Evolutionary conservation across 2,888 invertebrate genomes (phyloP), one percentile per base, ranked within the genome.

Genomic region (Sclerodermus sp.): DNA sequence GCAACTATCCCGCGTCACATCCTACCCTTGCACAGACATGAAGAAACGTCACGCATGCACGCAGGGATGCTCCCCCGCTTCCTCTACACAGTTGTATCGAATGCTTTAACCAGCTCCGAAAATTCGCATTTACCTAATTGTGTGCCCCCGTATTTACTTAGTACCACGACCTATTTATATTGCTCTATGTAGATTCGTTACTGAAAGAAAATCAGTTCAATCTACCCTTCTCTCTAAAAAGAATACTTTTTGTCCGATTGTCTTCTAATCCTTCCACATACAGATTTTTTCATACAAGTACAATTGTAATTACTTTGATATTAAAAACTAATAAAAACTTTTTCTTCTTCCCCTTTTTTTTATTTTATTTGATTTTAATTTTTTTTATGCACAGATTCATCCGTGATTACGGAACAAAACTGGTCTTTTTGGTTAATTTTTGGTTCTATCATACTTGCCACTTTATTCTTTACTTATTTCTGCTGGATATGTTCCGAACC

Each of bases 361-460:
- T n/a, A n/a, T n/a, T n/a, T n/a, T n/a, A n/a, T n/a, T n/a, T n/a
- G n/a, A n/a, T n/a, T n/a, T n/a, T n/a, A n/a, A n/a, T n/a, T n/a
- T n/a, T n/a, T n/a, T n/a, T n/a, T n/a, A 23, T 8, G 3, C 8
- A 12, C 34, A 34, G 34, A 34, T 34, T 34, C 34, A n/a, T 3
- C 12, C 4, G 12, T 4, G 4, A 4, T 12, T 12, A 34, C 87
- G 45, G 77, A 81, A 53, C 76, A 76, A 16, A 81, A 86, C 58
- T 61, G 82, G 3, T 84, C 84, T 62, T 91, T 85, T 74, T 89
- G 89, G 86, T 64, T 81, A 1, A 66, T 85, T 9, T 88, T 87
- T 69, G 51, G 80, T 0, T 70, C 81, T 37, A 78, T 84, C 14
- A 79, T 82, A 0, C 45, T 83, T 8, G 71, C 83, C 1, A 78